Evolutionary conservation across 2,797 vertebrate genomes (phyloP).

Genomic region (Oryzias dopingdopingensis): DNA sequence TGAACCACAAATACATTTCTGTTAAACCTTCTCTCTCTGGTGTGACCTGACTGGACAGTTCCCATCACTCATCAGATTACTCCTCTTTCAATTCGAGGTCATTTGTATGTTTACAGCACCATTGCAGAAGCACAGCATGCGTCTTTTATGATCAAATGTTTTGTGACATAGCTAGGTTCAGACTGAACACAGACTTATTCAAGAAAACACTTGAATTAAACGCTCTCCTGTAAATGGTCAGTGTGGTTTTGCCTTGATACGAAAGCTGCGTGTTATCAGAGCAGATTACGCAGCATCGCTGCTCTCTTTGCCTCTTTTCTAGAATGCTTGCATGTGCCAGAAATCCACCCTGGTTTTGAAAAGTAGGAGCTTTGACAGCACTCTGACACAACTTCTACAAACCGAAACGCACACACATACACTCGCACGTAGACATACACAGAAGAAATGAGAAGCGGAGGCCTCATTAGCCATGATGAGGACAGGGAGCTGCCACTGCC

Average conservation of each 20-base stretch:
- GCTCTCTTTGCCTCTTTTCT: not conserved
- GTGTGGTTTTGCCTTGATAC: too few species aligned
- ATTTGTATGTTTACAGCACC: slow-evolving; percentile 18
- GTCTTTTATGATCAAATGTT: not conserved
- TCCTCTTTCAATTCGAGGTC: slow-evolving; percentile 17
- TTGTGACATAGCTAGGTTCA: not conserved
- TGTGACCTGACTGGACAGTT: not conserved
- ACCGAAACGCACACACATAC: slow-evolving; percentile 9
- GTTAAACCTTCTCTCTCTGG: not conserved
- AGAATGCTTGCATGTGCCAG: slow-evolving; percentile 21
- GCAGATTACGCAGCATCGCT: slow-evolving; percentile 4
- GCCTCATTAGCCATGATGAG: slow-evolving; percentile 81
- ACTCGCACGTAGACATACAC: slow-evolving; percentile 20
- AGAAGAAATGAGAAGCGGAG: slow-evolving; percentile 46
- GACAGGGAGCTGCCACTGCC: slow-evolving; percentile 76
- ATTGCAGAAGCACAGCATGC: not conserved
- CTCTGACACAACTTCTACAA: slow-evolving; percentile 56
- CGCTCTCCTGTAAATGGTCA: too few species aligned
- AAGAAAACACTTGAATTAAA: not conserved
- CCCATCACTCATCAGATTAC: slow-evolving; percentile 22
- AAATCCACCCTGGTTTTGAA: slow-evolving; percentile 50
- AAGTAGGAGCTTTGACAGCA: slow-evolving; percentile 51
- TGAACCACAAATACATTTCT: slow-evolving; percentile 38
- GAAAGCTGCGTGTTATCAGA: slow-evolving; percentile 24
- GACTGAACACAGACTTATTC: not conserved